These are phyloP conservation scores for Pentalonia nigronervosa DNA, from an alignment of 1,140 invertebrate genomes.

Conservation along the genomic window DNA sequence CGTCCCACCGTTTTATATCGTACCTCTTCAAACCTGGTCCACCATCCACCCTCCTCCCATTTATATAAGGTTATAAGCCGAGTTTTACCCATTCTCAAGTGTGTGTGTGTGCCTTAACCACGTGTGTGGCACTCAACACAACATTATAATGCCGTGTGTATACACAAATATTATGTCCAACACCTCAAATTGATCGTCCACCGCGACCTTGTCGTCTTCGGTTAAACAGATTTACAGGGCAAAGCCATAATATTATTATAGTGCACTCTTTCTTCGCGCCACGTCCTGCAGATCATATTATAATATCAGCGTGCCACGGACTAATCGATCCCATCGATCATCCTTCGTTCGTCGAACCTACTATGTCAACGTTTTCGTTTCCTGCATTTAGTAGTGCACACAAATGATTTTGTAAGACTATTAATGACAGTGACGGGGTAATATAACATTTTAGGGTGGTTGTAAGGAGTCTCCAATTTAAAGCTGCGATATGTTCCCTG, in stretches of 20 bases:
- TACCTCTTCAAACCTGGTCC: neutral
- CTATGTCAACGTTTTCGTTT: neutral
- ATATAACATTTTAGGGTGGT: neutral
- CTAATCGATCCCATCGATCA: neutral
- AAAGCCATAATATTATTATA: neutral
- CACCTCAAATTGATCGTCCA: neutral
- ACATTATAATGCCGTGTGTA: neutral
- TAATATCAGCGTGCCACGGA: neutral
- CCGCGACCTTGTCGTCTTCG: neutral
- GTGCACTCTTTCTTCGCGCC: neutral
- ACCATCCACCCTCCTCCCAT: neutral
- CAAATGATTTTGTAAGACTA: neutral
- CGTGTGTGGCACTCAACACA: slow-evolving; percentile 10
- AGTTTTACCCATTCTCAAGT: neutral
- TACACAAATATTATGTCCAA: neutral
- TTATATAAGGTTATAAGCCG: neutral
- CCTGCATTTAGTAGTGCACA: neutral
- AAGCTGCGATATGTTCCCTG: too few species aligned
- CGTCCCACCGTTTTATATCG: neutral
- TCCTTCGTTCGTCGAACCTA: neutral
- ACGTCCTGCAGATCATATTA: neutral
- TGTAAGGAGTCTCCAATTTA: too few species aligned
- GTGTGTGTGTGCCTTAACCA: neutral
- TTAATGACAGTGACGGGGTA: neutral
- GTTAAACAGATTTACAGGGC: neutral